Evolutionary conservation across 2,888 invertebrate genomes (phyloP), one percentile per base, ranked within the genome.

Genomic region (Peribatodes rhomboidaria): DNA sequence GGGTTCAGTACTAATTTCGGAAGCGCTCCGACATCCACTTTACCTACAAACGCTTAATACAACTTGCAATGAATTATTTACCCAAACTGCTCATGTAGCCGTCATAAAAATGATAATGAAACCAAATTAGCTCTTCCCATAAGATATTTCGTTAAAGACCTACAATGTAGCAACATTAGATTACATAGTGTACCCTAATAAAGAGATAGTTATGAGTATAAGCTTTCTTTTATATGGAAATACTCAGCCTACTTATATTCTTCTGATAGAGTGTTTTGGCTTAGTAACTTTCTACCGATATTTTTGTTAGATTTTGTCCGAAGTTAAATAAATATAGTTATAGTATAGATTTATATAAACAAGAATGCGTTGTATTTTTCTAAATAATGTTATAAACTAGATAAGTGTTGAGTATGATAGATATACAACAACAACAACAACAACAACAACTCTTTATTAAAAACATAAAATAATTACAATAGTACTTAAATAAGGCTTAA

Each of bases 51-150:
- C 27, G 27, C 6, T 27, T 27, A 27, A 27, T 27, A 27, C 27
- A 11, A 16, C 31, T 42, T 16, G 14, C 20, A 16, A 54, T 27
- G 42, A 54, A 54, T 54, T 16, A 54, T 54, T 54, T 11, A 54
- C 31, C 27, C 1, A 39, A n/a, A n/a, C 1, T 8, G 6, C 31
- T 16, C 31, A 42, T 54, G 27, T 42, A 27, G 42, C 27, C 31
- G 18, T 31, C 54, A 54, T 54, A 61, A 53, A 46, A 61, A 46
- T 60, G 33, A 47, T 61, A 61, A 61, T 56, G 61, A 61, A 61
- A 56, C 49, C 2, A 11, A 56, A 56, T 50, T 18, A 61, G 18
- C 33, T 39, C 39, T 20, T 47, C 13, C 39, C 1, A 9, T 9
- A 49, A 41, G 22, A 50, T 8, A 59, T 53, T 44, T 10, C 42